phyloP scores from a whole-genome alignment of 2,113 vertebrate species.

The Circaetus gallicus region DNA sequence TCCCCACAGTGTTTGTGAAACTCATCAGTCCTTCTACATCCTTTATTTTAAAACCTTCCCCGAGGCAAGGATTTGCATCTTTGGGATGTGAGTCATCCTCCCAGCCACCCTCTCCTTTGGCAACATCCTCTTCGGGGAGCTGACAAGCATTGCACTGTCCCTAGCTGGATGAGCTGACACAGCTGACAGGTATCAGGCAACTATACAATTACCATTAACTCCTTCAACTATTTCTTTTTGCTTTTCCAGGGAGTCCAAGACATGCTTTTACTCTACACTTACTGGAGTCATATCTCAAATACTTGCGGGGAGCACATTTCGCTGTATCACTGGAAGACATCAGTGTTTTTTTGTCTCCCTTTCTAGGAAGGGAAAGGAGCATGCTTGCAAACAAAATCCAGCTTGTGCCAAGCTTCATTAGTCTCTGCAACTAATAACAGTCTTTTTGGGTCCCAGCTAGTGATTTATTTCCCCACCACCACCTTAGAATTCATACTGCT shows the following conservation, averaged over 20 bases:
- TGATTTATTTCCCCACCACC: neutral
- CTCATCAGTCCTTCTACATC: neutral
- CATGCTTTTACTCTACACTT: neutral
- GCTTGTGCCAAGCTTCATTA: neutral
- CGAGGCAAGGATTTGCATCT: too few relatives aligned
- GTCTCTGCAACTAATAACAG: neutral
- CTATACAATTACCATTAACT: too few relatives aligned
- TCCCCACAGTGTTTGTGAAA: neutral
- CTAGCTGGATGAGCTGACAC: neutral
- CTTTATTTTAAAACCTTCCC: neutral
- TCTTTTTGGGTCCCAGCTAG: neutral
- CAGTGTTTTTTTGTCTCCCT: rapidly evolving
- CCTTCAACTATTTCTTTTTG: too few relatives aligned
- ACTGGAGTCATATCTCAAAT: neutral
- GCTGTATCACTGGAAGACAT: neutral
- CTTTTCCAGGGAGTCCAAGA: neutral
- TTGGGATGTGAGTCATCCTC: neutral
- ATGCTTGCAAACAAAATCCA: neutral
- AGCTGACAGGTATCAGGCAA: neutral
- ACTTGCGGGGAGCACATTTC: neutral
- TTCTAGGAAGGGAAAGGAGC: neutral
- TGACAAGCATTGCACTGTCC: too few relatives aligned
- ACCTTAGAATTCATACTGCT: neutral
- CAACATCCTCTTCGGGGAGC: neutral
- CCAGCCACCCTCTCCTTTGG: neutral